Conservation (phyloP, 2,888 invertebrate genomes). For the Steromphala cineraria region DNA sequence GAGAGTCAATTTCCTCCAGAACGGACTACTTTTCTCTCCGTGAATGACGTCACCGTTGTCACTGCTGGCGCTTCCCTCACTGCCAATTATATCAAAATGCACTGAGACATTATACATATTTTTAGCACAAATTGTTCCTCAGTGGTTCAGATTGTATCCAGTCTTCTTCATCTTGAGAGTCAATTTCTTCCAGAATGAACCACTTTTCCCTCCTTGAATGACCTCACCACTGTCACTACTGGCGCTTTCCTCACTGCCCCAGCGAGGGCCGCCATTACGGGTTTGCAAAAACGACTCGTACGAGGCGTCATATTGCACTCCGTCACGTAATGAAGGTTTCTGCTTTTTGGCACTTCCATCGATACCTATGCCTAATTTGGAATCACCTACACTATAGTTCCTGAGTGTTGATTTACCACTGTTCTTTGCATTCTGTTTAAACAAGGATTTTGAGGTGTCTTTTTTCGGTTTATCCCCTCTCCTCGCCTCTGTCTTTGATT, state of each 20-base stretch:
- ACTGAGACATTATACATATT: no score
- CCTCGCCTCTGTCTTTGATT: slow-evolving; percentile 28
- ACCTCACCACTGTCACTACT: slow-evolving; percentile 2
- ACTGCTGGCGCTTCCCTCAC: no score
- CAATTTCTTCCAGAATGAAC: slow-evolving; percentile 30
- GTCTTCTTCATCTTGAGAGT: slow-evolving; percentile 22
- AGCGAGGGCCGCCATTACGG: slow-evolving; percentile 22
- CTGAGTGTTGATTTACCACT: slow-evolving; percentile 29
- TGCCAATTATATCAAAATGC: no score
- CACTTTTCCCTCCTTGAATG: neutral
- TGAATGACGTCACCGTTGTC: no score
- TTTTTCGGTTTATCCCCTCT: slow-evolving; percentile 20
- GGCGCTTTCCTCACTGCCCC: neutral
- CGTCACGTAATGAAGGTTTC: slow-evolving; percentile 3
- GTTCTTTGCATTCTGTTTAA: slow-evolving; percentile 25
- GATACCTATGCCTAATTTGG: slow-evolving; percentile 35
- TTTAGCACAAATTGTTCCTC: neutral
- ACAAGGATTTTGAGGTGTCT: slow-evolving; percentile 22
- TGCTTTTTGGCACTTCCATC: neutral
- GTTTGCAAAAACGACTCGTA: slow-evolving; percentile 34
- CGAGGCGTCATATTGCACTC: slow-evolving; percentile 20
- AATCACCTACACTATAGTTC: slow-evolving; percentile 43
- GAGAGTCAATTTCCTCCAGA: no score
- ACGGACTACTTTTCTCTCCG: no score
- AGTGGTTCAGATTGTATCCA: neutral